These are phyloP conservation scores for Collichthys lucidus DNA, from an alignment of 2,113 vertebrate species.

Conservation along the genomic window DNA sequence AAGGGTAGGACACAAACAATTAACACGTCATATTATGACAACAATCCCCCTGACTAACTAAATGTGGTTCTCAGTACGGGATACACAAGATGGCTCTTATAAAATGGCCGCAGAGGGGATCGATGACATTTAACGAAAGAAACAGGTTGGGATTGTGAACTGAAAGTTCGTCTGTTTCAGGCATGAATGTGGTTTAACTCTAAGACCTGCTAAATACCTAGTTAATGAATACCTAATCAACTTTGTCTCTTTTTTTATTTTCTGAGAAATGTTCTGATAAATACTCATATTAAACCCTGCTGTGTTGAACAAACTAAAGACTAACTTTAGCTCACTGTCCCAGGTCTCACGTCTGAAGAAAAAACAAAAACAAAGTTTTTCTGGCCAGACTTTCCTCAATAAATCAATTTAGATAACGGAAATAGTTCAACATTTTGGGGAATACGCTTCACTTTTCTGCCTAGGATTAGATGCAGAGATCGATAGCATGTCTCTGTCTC, in stretches of 20 bases:
- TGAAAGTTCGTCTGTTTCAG: conserved; percentile 48
- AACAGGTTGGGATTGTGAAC: conserved; percentile 66
- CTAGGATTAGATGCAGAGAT: background rate
- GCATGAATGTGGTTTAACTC: background rate
- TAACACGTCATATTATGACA: background rate
- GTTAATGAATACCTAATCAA: background rate
- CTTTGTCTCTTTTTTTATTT: background rate
- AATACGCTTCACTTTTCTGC: background rate
- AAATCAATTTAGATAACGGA: conserved; percentile 15
- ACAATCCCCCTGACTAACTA: background rate
- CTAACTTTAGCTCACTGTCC: conserved; percentile 70
- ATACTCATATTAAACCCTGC: conserved; percentile 23
- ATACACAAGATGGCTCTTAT: conserved; percentile 4
- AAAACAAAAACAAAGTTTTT: conserved; percentile 63
- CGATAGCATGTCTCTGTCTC: background rate
- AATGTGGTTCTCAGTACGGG: conserved; percentile 25
- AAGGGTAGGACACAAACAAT: conserved; percentile 45
- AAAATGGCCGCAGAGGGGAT: conserved; percentile 23
- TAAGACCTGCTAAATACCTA: background rate
- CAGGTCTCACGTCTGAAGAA: conserved; percentile 35
- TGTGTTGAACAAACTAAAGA: conserved; percentile 28
- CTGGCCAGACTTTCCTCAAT: conserved; percentile 73
- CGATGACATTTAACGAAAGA: conserved; percentile 10
- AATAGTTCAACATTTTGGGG: background rate
- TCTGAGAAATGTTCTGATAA: background rate